These are phyloP conservation scores for Encarsia formosa DNA, from an alignment of 2,888 invertebrate species.

Conservation along the genomic window DNA sequence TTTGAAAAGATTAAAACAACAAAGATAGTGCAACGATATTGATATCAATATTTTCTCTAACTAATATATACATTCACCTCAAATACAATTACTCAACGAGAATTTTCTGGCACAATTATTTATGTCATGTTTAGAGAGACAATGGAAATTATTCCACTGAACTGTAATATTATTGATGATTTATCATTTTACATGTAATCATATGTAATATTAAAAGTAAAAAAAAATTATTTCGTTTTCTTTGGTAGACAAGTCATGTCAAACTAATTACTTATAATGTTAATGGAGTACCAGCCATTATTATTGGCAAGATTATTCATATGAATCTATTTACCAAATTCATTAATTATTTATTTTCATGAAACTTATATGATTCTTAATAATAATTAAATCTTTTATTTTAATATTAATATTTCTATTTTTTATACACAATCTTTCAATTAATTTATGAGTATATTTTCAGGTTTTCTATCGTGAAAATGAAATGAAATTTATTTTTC, in stretches of 20 bases:
- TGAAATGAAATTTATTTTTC: slow-evolving; percentile 14
- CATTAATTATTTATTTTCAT: not conserved
- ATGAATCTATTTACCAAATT: not conserved
- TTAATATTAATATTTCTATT: too few species aligned
- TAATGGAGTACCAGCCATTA: slow-evolving; percentile 10
- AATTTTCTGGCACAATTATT: slow-evolving; percentile 11
- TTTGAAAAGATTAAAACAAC: slow-evolving; percentile 13
- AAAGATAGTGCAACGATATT: slow-evolving; percentile 6
- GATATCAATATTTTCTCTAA: slow-evolving; percentile 19
- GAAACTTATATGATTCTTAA: too few species aligned
- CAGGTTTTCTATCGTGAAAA: slow-evolving; percentile 14
- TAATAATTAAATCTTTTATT: too few species aligned
- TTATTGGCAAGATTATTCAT: slow-evolving; percentile 22
- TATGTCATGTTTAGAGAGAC: slow-evolving; percentile 2
- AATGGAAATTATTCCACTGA: not conserved
- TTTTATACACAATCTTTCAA: slow-evolving; percentile 16
- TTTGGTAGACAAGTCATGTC: slow-evolving; percentile 23
- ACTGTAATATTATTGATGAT: slow-evolving; percentile 3
- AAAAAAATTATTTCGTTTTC: too few species aligned
- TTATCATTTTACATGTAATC: too few species aligned
- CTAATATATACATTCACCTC: slow-evolving; percentile 22
- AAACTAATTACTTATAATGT: slow-evolving; percentile 12
- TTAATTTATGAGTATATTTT: slow-evolving; percentile 20
- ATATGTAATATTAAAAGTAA: too few species aligned
- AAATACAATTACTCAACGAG: slow-evolving; percentile 7